Base-by-base conservation (phyloP, 2,888 invertebrate genomes). In the Ametastegia equiseti region DNA sequence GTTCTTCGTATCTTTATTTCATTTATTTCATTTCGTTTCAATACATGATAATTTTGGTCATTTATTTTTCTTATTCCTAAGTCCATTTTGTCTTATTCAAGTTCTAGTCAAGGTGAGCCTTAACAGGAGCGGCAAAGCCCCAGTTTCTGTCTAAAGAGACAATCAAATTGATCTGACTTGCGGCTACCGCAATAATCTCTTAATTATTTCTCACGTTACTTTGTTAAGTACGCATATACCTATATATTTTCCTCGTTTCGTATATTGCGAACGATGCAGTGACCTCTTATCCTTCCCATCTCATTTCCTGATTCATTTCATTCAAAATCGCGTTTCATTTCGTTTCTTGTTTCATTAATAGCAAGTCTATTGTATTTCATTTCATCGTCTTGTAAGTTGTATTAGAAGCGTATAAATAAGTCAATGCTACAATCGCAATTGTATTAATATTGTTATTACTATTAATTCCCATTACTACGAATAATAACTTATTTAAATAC, bases 81-180 rank as follows among this genome's bases (percentile, higher is more conserved):
- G n/a, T n/a, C n/a, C n/a, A n/a, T n/a, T n/a, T n/a, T n/a, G n/a
- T n/a, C n/a, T 88, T 88, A 88, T 88, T 88, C 88, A 88, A 87
- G 82, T 85, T 86, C 84, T 85, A 85, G 82, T 85, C 87, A 83
- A 85, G 47, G 45, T 50, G 11, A 73, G 23, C 30, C 27, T 33
- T 83, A 83, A 83, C 84, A 84, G 82, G 84, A 36, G 67, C 23
- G 50, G 57, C 65, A 33, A 57, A 65, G 80, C 67, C 80, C n/a
- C 67, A 82, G 81, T 78, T 78, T 80, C 83, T 81, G 81, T 82
- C 80, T 83, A 84, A 84, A 82, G 83, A 87, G 86, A 86, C 86
- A 86, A 86, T 86, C 86, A 87, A 80, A 71, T 87, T 87, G 82
- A 87, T 84, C 83, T 73, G 80, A 84, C 81, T 84, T 81, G 5